phyloP scores from a whole-genome alignment of 2,888 invertebrate genomes.

The Synergus itoensis region DNA sequence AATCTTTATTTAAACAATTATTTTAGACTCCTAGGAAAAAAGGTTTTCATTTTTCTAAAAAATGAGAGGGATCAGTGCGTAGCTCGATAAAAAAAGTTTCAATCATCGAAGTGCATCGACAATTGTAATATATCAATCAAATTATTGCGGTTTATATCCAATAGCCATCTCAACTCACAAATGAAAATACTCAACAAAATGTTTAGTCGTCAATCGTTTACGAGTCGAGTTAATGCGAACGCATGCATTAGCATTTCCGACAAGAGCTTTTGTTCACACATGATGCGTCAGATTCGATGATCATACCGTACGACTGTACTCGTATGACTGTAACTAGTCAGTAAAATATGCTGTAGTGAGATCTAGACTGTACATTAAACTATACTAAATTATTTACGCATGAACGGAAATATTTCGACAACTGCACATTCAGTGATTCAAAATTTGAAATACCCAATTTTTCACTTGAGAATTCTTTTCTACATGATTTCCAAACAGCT shows the following conservation, averaged over 20 bases:
- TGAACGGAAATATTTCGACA: neutral
- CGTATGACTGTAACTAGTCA: neutral
- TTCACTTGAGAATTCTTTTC: neutral
- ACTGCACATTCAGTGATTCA: neutral
- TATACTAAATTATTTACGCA: neutral
- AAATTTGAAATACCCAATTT: neutral
- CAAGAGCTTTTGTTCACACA: constrained; percentile 31
- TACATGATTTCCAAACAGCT: neutral
- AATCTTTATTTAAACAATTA: neutral
- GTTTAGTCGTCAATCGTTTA: constrained; percentile 27
- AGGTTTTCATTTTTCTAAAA: too few species aligned
- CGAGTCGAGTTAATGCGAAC: constrained; percentile 11
- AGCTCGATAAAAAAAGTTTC: neutral
- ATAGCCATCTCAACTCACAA: constrained; percentile 19
- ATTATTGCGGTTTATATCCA: neutral
- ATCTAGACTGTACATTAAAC: neutral
- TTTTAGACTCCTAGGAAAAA: neutral
- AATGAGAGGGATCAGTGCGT: too few species aligned
- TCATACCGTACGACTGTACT: constrained; percentile 31
- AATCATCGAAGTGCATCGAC: neutral
- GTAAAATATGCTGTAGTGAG: constrained; percentile 20
- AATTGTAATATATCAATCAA: neutral
- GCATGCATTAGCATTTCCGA: constrained; percentile 40
- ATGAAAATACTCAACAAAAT: neutral
- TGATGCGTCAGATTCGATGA: constrained; percentile 13